Percentiles rank a stretch among this genome's conserved stretches.
Evolutionary conservation across 2,797 vertebrate species (phyloP).

Genomic region (Gobionotothen gibberifrons): DNA sequence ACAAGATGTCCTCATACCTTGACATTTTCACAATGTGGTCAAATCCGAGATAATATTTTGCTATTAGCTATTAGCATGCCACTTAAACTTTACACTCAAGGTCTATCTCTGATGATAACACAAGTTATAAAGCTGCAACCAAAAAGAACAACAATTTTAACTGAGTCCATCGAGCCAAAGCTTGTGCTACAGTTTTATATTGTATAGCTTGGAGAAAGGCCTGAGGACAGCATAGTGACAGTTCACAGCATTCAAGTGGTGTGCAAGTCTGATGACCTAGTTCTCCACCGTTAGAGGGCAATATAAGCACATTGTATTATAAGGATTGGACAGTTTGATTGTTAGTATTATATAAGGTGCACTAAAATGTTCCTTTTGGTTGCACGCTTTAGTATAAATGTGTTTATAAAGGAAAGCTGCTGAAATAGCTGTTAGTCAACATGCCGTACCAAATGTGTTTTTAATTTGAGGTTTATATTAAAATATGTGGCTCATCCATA

Average conservation of each 20-base stretch:
- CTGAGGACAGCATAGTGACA: constrained; percentile 12
- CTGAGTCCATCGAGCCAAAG: too few relatives aligned
- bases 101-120: neutral
- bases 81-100: neutral
- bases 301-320: neutral
- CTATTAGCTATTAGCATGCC: neutral
- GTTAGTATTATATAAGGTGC: neutral
- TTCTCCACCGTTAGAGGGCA: constrained; percentile 39
- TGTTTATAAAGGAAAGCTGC: neutral
- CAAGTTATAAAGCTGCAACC: neutral
- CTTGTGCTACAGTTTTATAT: neutral
- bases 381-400: neutral
- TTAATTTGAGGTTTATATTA: neutral
- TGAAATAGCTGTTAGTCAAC: neutral
- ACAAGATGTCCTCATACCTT: neutral
- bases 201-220: neutral
- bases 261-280: neutral
- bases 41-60: neutral
- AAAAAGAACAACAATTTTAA: too few relatives aligned
- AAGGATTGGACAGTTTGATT: neutral
- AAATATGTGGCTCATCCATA: neutral
- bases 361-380: neutral
- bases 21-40: neutral
- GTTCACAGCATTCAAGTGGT: constrained; percentile 11
- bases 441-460: neutral